These are phyloP conservation scores for Diaphora mendica DNA, from an alignment of 2,888 invertebrate species.

Conservation along the genomic window DNA sequence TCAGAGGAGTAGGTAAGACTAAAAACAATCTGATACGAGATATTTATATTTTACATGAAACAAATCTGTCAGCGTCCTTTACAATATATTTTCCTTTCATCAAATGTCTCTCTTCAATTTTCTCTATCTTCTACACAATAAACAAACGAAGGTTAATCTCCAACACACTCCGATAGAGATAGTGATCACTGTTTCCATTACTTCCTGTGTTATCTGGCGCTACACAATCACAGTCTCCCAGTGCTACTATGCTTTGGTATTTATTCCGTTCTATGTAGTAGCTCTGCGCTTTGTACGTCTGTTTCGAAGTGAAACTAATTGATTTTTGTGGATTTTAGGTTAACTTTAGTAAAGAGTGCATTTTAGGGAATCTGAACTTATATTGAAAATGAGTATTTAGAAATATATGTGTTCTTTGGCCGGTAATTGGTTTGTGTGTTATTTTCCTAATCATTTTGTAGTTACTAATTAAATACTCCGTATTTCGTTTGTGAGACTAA, in stretches of 20 bases:
- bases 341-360: background rate
- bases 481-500: no score
- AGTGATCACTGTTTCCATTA: background rate
- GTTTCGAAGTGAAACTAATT: background rate
- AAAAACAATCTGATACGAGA: no score
- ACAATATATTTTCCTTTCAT: no score
- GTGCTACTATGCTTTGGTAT: background rate
- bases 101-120: background rate
- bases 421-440: no score
- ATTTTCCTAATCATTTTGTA: no score
- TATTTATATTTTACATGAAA: no score
- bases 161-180: conserved; percentile 1
- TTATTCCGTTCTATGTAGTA: background rate
- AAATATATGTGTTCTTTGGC: no score
- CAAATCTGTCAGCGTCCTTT: no score
- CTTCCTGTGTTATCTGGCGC: background rate
- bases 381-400: no score
- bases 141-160: background rate
- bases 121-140: background rate
- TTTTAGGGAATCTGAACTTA: no score
- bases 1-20: no score
- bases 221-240: background rate
- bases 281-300: background rate
- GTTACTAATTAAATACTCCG: no score
- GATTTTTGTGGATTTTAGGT: background rate